Conservation (phyloP, 1,140 invertebrate genomes). For the Dinoponera quadriceps region DNA sequence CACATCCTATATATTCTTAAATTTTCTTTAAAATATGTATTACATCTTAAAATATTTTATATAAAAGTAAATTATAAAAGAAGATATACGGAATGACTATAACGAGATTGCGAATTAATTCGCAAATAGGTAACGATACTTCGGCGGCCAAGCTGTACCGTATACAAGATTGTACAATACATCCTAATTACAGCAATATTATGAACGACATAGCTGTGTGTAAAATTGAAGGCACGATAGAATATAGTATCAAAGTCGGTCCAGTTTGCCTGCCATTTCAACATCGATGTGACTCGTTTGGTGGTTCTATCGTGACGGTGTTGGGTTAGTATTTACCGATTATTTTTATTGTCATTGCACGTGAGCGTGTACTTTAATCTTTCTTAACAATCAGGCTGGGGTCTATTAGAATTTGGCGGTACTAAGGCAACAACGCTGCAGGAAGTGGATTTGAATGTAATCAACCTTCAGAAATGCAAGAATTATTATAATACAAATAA, state of each 20-base stretch:
- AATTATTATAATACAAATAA: fast-evolving
- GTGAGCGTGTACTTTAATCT: neutral
- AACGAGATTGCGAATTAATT: slow-evolving; percentile 9
- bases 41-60: too few relatives aligned
- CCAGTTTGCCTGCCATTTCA: slow-evolving; percentile 90
- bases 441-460: slow-evolving; percentile 87
- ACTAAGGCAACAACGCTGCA: slow-evolving; percentile 85
- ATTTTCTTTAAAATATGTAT: too few relatives aligned
- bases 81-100: neutral
- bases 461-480: slow-evolving; percentile 53
- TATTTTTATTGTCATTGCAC: neutral
- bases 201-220: slow-evolving; percentile 89
- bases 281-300: slow-evolving; percentile 82
- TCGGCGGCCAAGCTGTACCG: slow-evolving; percentile 75
- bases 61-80: neutral
- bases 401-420: slow-evolving; percentile 86
- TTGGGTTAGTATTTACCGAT: slow-evolving; percentile 83
- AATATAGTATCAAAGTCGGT: slow-evolving; percentile 86
- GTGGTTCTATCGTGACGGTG: slow-evolving; percentile 82
- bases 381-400: slow-evolving; percentile 87
- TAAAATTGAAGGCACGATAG: slow-evolving; percentile 82
- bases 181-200: slow-evolving; percentile 80
- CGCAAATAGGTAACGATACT: slow-evolving; percentile 78
- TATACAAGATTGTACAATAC: slow-evolving; percentile 72
- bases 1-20: too few relatives aligned